phyloP scores from a whole-genome alignment of 2,113 vertebrate species.

The Sprattus sprattus region DNA sequence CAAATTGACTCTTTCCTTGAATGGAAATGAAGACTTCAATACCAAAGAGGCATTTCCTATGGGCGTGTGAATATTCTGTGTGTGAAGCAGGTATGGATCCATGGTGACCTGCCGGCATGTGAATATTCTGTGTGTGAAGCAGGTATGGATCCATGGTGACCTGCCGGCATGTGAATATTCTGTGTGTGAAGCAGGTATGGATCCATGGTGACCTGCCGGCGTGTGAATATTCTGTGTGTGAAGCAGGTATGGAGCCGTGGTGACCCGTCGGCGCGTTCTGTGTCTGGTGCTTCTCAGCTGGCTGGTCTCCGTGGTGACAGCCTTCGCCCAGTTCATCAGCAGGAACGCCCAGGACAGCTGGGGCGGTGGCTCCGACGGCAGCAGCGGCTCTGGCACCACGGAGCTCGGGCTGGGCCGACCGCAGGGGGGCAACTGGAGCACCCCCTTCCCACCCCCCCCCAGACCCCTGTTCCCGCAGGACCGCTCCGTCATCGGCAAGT shows the following conservation, averaged over 20 bases:
- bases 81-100: slow-evolving; percentile 61
- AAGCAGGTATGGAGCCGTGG: slow-evolving; percentile 63
- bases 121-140: slow-evolving; percentile 52
- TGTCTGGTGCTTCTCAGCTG: slow-evolving; percentile 69
- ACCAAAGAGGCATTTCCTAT: no score
- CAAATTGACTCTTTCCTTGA: background rate
- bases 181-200: slow-evolving; percentile 64
- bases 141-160: slow-evolving; percentile 69
- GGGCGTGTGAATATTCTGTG: background rate
- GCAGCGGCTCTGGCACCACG: slow-evolving; percentile 44
- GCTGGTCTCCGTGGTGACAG: slow-evolving; percentile 69
- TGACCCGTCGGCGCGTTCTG: slow-evolving; percentile 63
- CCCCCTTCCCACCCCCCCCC: slow-evolving; percentile 32
- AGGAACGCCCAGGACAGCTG: slow-evolving; percentile 57
- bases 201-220: slow-evolving; percentile 61
- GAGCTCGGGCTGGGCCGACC: slow-evolving; percentile 43
- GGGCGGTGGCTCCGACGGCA: slow-evolving; percentile 25
- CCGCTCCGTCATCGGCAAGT: slow-evolving; percentile 57
- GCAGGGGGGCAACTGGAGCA: slow-evolving; percentile 56
- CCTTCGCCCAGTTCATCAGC: slow-evolving; percentile 74
- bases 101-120: slow-evolving; percentile 63
- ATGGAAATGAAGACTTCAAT: background rate
- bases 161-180: slow-evolving; percentile 55
- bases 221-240: slow-evolving; percentile 36
- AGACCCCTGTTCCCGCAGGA: slow-evolving; percentile 46